A percentile compares a stretch with the other conserved stretches of the same genome.
phyloP scores from a whole-genome alignment of 2,797 vertebrate genomes.

The Dromococcyx pavoninus region DNA sequence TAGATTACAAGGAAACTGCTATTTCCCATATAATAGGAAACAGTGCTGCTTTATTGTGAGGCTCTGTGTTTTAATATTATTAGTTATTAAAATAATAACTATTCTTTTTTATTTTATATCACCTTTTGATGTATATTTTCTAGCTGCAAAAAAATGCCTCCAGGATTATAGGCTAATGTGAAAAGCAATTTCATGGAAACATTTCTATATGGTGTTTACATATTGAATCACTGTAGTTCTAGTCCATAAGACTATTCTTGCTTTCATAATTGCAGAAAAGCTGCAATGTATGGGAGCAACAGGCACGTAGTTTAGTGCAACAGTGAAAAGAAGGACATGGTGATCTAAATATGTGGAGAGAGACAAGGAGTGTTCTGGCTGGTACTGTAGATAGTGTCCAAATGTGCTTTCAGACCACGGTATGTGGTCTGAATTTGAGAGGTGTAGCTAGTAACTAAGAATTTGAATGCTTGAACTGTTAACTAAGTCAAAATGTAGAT shows the following conservation, averaged over 20 bases:
- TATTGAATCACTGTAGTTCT: not conserved
- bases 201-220: not conserved
- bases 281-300: accelerated
- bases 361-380: not conserved
- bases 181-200: not conserved
- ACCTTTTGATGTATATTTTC: not conserved
- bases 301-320: accelerated
- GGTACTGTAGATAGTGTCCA: not conserved
- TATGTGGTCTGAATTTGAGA: not conserved
- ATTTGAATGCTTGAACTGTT: not conserved
- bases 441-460: not conserved
- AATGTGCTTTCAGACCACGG: not conserved
- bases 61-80: slow-evolving; percentile 1
- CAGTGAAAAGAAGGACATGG: not conserved
- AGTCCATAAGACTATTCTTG: not conserved
- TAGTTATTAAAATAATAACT: not conserved
- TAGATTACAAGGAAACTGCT: not conserved
- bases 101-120: not conserved
- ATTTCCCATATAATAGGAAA: slow-evolving; percentile 3
- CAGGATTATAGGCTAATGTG: not conserved
- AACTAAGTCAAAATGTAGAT: not conserved
- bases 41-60: not conserved
- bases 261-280: not conserved
- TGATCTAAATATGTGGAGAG: not conserved
- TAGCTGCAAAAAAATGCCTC: not conserved